Base-by-base conservation (phyloP, 2,888 invertebrate genomes). In the Lycaena phlaeas region DNA sequence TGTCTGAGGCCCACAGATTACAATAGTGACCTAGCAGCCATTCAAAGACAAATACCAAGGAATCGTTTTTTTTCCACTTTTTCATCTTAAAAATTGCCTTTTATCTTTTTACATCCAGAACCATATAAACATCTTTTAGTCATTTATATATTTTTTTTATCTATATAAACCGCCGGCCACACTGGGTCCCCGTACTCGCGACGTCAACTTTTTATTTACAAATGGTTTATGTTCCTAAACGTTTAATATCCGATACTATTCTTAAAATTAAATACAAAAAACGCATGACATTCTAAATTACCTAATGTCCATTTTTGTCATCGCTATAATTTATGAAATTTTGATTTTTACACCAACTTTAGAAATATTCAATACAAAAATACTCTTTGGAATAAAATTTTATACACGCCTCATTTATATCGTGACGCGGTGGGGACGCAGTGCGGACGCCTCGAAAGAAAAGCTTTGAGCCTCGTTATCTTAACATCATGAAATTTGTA, bases 191-290 rank as follows among this genome's bases (percentile, higher is more conserved):
- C 63, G 54, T 52, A 46, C 49, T 53, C 58, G 57, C 62, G 55
- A 62, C 69, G 59, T 66, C 66, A 70, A 68, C 72, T 75, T 78
- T 71, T 77, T 89, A 86, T 86, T 86, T 89, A 89, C 89, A 89
- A 87, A 87, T 88, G 88, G 87, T 87, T 87, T 87, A 87, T 88
- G 88, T 74, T 86, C 88, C 88, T 89, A 88, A 89, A 88, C 77
- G 81, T 87, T 87, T 86, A 81, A 85, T 87, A 87, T 74, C 79
- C 87, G 78, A 85, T 74, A 68, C 86, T 86, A 86, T 81, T 78
- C 86, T 86, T 86, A 85, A 85, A 85, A 85, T 84, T 86, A 85
- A 81, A 86, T 85, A 85, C 82, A 84, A 85, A 85, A 85, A 85
- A 85, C 77, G 78, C 68, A 79, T 79, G 82, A 79, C 81, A 73